Evolutionary conservation across 2,797 vertebrate genomes (phyloP), one percentile per base, ranked within the genome.

Genomic region (Dermochelys coriacea): DNA sequence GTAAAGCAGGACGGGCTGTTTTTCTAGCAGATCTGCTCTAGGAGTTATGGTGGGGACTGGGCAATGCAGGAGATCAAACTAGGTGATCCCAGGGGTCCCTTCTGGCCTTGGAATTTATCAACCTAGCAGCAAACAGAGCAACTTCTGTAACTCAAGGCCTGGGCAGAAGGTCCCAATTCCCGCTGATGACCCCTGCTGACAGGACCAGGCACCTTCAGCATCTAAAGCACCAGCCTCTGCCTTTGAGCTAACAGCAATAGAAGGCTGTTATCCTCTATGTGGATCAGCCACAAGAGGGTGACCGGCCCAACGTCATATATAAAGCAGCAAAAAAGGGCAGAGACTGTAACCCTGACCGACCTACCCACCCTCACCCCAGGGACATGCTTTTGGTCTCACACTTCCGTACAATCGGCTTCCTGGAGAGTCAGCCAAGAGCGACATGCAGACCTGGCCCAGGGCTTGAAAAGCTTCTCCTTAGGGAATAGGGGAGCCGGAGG

Each of bases 341-440:
- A 71, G 71, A 41, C 71, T 29, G 25, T 47, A 15, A 49, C 27
- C 25, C 25, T 49, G 45, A 49, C 41, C 14, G 45, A 49, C 41
- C 14, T 4, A 15, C 25, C 41, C 41, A 1, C 12, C 6, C 2
- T 47, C 45, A 29, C 45, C 45, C 41, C 12, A 29, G n/a, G 25
- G 23, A 77, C 8, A 29, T 2, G 2, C 14, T 31, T 77, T 77
- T 4, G 0, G 15, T 18, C 15, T 77, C 74, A 29, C 54, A 14
- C 0, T 6, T 37, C 68, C 0, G 0, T n/a, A 27, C 12, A 27
- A 45, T 11, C 12, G 19, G 21, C 37, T 27, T 74, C 6, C 71
- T 74, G 41, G 41, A 16, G 74, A 15, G 25, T 45, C 45, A 47
- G 45, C 64, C 19, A 12, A 21, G 9, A 8, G 34, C 34, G 4